phyloP scores from a whole-genome alignment of 2,113 vertebrate genomes.

The Struthidea cinerea region DNA sequence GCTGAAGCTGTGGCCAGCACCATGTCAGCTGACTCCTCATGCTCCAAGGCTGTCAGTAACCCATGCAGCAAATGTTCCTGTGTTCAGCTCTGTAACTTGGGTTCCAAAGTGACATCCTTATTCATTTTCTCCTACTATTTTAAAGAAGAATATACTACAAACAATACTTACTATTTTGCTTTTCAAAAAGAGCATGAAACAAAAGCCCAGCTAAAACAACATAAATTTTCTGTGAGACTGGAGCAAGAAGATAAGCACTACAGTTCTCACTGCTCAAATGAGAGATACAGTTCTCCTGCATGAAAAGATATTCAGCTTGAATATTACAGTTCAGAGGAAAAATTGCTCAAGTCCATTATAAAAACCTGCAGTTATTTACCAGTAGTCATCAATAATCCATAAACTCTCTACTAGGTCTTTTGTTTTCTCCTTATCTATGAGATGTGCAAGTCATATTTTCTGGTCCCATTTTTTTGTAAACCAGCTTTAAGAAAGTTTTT shows the following conservation, averaged over 20 bases:
- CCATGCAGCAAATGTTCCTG: neutral
- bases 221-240: neutral
- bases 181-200: neutral
- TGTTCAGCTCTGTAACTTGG: neutral
- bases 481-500: neutral
- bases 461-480: neutral
- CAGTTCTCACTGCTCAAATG: neutral
- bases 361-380: neutral
- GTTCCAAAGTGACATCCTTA: neutral
- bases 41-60: neutral
- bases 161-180: neutral
- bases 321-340: neutral
- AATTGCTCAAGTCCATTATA: neutral
- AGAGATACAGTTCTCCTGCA: neutral
- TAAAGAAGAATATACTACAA: neutral
- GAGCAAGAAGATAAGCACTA: neutral
- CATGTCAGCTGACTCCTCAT: neutral
- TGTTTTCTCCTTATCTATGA: slow-evolving; percentile 11
- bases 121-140: neutral
- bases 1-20: neutral
- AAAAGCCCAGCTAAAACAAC: neutral
- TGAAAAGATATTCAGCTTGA: neutral
- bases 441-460: neutral
- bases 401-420: neutral
- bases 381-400: neutral